A percentile compares a stretch with the other conserved stretches of the same genome.
Conservation (phyloP, 2,888 invertebrate species). For the Gibbula magus region DNA sequence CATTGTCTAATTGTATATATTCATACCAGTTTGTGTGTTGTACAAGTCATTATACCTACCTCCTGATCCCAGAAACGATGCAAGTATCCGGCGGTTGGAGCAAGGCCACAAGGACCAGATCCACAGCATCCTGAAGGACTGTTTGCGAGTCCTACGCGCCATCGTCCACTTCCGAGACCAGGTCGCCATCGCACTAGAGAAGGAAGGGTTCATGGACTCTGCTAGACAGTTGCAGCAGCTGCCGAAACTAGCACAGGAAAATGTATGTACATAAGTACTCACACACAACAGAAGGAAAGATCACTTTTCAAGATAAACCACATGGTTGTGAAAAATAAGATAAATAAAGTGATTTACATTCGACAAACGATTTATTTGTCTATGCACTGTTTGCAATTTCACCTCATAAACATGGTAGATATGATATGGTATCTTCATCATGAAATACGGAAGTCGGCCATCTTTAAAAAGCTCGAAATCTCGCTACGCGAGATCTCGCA, state of each 20-base stretch:
- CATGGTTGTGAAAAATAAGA: too few species aligned
- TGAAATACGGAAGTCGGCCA: too few species aligned
- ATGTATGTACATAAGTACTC: slow-evolving; percentile 34
- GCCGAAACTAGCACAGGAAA: slow-evolving; percentile 46
- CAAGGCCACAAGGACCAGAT: slow-evolving; percentile 48
- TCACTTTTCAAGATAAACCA: too few species aligned
- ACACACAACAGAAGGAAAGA: too few species aligned
- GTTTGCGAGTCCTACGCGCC: slow-evolving; percentile 47
- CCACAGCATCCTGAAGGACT: slow-evolving; percentile 47
- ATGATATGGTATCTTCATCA: too few species aligned
- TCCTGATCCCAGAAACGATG: slow-evolving; percentile 40
- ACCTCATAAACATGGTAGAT: too few species aligned
- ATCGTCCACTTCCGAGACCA: slow-evolving; percentile 54
- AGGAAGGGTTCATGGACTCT: slow-evolving; percentile 48
- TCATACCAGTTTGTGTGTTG: neutral
- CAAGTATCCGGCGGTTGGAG: slow-evolving; percentile 42
- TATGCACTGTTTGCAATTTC: too few species aligned
- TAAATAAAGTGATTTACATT: too few species aligned
- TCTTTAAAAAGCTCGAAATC: too few species aligned
- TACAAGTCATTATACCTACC: neutral
- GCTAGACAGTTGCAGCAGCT: slow-evolving; percentile 45
- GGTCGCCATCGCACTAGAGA: slow-evolving; percentile 41
- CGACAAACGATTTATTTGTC: too few species aligned
- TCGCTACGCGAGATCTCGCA: too few species aligned
- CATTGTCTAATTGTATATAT: too few species aligned